Percentiles rank a stretch among this genome's conserved stretches.
phyloP scores from a whole-genome alignment of 92 coral and sea anemone species.

The Palythoa grandiflora region DNA sequence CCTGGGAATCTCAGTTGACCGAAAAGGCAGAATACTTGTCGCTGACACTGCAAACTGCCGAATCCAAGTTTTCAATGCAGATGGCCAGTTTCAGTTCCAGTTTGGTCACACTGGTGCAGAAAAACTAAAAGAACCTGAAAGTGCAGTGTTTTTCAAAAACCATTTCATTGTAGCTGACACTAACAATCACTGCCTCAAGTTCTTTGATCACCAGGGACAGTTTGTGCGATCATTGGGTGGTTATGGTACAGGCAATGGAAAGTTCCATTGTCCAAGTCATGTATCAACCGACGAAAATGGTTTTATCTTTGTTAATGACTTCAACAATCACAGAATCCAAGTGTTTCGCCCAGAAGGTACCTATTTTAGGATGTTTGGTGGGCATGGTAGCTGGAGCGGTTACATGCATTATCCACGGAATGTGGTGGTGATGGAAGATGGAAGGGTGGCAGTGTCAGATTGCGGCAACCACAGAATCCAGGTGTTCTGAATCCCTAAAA shows the following conservation, averaged over 20 bases:
- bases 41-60: constrained; percentile 57
- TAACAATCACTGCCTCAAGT: constrained; percentile 44
- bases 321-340: constrained; percentile 39
- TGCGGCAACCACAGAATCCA: constrained; percentile 59
- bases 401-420: constrained; percentile 56
- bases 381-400: constrained; percentile 31
- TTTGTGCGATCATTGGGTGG: constrained; percentile 22
- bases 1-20: constrained; percentile 51
- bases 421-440: constrained; percentile 42
- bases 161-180: constrained; percentile 66
- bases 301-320: constrained; percentile 58
- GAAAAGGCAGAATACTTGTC: constrained; percentile 53
- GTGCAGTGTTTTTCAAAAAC: constrained; percentile 47
- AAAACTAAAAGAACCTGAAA: constrained; percentile 51
- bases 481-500: constrained; percentile 12
- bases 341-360: constrained; percentile 45
- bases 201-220: constrained; percentile 50
- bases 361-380: constrained; percentile 29
- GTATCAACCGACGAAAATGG: constrained; percentile 59
- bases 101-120: constrained; percentile 43
- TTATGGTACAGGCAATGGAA: not conserved
- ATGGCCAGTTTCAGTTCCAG: constrained; percentile 34
- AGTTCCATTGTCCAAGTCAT: constrained; percentile 38
- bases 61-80: constrained; percentile 51
- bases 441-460: constrained; percentile 46